Base-by-base conservation (phyloP, 2,113 vertebrate species). In the Oncorhynchus gorbuscha region DNA sequence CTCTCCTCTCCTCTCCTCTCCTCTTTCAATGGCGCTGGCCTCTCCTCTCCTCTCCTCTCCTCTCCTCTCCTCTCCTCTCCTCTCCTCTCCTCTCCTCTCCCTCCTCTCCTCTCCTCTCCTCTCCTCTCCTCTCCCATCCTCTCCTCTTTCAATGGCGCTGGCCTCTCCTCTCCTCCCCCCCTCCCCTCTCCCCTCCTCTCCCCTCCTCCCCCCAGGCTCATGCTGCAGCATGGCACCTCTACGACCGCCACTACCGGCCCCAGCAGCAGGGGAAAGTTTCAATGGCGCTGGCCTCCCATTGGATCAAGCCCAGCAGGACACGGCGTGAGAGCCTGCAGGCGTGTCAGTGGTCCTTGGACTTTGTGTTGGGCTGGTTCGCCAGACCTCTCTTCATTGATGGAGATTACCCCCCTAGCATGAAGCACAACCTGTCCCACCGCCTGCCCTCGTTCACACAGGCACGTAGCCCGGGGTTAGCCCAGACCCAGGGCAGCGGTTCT, bases 291-390 rank as follows among this genome's bases (percentile, higher is more conserved):
- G 92, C 95, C 69, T 99, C 98, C 13, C 97, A 99, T 88, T 99
- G 98, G 97, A 95, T 99, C 88, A 94, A 82, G 70, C 98, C 98
- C 61, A 94, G 91, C 48, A 93, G 11, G 61, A 95, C 94, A 71
- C 94, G 93, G 0, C 87, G 93, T 73, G 91, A 95, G 35, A 93
- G 91, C 87, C 92, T 95, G 65, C 79, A 83, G 28, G 93, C 95
- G 65, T 99, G 97, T 76, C 96, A 98, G 87, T 97, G 96, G 81
- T 99, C 98, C 18, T 92, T 99, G 66, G 95, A 99, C 83, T 97
- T 96, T 0, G 97, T 98, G 7, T 90, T 99, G 0, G 97, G 97
- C 69, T 99, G 98, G 98, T 99, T 99, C 76, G 98, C 97, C 62
- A 95, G 94, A 66, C 98, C 98, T 1, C 82, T 99, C 69, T 99